Conservation (phyloP, 2,888 invertebrate genomes). For the Epistrophe eligans region DNA sequence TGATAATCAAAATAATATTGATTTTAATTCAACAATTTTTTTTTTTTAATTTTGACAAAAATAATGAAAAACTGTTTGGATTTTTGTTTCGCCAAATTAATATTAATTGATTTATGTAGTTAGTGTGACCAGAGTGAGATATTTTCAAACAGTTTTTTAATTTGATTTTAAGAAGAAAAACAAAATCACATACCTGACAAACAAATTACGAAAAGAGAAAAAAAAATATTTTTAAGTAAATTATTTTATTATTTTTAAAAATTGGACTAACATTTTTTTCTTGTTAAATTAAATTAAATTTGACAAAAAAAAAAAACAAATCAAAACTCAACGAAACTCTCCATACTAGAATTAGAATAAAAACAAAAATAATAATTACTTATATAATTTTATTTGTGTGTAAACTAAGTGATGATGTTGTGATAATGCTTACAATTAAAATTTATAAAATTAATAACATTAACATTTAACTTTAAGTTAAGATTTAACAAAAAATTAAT, state of each 20-base stretch:
- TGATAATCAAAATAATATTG: slow-evolving; percentile 77
- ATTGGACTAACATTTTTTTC: slow-evolving; percentile 24
- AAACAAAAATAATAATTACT: slow-evolving; percentile 3
- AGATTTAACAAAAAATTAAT: slow-evolving; percentile 7
- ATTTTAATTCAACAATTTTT: neutral
- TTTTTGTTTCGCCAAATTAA: slow-evolving; percentile 31
- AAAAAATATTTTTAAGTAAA: slow-evolving; percentile 64
- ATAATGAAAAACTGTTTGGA: slow-evolving; percentile 67
- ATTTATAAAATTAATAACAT: slow-evolving; percentile 41
- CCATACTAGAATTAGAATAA: slow-evolving; percentile 42
- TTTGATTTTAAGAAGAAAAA: slow-evolving; percentile 32
- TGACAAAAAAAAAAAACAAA: slow-evolving; percentile 5
- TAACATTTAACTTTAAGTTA: slow-evolving; percentile 29
- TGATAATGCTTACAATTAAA: slow-evolving; percentile 72
- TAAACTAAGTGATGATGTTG: slow-evolving; percentile 75
- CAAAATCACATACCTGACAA: slow-evolving; percentile 72
- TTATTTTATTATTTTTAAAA: slow-evolving; percentile 69
- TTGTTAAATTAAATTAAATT: slow-evolving; percentile 12
- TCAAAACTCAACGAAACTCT: slow-evolving; percentile 56
- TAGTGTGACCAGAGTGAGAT: slow-evolving; percentile 53
- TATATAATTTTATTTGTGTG: slow-evolving; percentile 48
- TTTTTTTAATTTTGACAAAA: slow-evolving; percentile 51
- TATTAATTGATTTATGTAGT: neutral
- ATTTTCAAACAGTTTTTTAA: slow-evolving; percentile 71
- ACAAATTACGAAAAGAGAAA: slow-evolving; percentile 54